Conservation (phyloP, 2,113 vertebrate genomes). For the Columba livia region DNA sequence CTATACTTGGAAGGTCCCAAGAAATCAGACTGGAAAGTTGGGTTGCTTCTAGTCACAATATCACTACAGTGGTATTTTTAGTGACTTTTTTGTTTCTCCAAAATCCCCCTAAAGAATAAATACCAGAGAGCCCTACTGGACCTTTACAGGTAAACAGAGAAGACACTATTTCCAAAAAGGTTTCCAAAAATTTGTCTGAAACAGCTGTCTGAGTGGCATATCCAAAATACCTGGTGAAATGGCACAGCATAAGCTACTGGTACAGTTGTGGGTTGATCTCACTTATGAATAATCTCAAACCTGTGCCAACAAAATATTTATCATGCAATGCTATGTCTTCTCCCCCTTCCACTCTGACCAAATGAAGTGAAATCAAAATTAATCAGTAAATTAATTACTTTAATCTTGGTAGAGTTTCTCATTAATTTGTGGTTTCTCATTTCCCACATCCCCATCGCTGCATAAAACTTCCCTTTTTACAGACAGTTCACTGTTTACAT, state of each 20-base stretch:
- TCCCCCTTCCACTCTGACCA: background rate
- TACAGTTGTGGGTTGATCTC: background rate
- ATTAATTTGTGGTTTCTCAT: slow-evolving; percentile 47
- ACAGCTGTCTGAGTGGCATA: background rate
- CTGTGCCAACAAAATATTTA: background rate
- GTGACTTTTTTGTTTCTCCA: background rate
- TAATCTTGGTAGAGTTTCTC: background rate
- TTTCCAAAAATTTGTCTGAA: background rate
- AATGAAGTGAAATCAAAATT: slow-evolving; percentile 38
- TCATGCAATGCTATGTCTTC: background rate
- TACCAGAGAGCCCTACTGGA: background rate
- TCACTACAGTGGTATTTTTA: background rate
- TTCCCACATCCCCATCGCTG: slow-evolving; percentile 24
- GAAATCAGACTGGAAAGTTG: background rate
- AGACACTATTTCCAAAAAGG: background rate
- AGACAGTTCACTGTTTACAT: slow-evolving; percentile 49
- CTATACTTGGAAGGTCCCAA: slow-evolving; percentile 10
- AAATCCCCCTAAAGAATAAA: background rate
- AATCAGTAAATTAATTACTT: slow-evolving; percentile 41
- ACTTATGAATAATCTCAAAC: slow-evolving; percentile 3
- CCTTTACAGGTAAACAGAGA: background rate
- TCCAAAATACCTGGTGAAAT: background rate
- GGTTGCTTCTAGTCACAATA: background rate
- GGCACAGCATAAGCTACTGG: background rate
- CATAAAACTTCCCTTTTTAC: slow-evolving; percentile 20